Evolutionary conservation across 2,113 vertebrate genomes (phyloP).

Genomic region (Microcebus tavaratra): DNA sequence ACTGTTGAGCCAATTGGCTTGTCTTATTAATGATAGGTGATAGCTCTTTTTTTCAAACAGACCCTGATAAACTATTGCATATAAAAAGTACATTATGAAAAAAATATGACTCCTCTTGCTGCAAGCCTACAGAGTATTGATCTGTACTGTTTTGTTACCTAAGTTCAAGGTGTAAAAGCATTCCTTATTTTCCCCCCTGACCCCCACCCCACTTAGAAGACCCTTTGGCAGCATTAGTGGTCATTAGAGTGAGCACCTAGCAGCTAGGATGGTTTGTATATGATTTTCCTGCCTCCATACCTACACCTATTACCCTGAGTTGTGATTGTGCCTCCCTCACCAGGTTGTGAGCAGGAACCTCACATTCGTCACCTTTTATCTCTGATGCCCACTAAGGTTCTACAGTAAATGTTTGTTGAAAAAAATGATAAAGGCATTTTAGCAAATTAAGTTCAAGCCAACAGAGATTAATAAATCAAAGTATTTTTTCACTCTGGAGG

Average conservation of each 20-base stretch:
- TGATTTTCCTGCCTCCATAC: background rate
- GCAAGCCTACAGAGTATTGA: background rate
- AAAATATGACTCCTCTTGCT: background rate
- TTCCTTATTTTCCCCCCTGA: background rate
- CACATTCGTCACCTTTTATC: background rate
- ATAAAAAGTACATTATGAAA: background rate
- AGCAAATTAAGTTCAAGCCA: background rate
- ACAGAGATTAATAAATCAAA: conserved; percentile 9
- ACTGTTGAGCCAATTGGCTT: conserved; percentile 42
- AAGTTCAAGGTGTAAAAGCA: background rate
- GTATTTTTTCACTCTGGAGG: background rate
- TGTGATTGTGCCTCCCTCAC: background rate
- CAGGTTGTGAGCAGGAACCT: background rate
- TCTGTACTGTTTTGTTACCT: background rate
- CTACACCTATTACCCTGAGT: background rate
- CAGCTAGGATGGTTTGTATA: background rate
- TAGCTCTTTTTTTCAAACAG: conserved; percentile 34
- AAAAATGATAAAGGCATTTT: background rate
- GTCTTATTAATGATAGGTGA: conserved; percentile 48
- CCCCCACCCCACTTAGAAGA: background rate
- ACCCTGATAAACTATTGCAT: conserved; percentile 26
- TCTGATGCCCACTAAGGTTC: background rate
- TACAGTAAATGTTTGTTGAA: conserved; percentile 7
- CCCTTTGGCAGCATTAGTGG: background rate
- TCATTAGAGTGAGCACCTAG: background rate